A percentile compares a stretch with the other conserved stretches of the same genome.
phyloP scores from a whole-genome alignment of 2,888 invertebrate genomes.

The Elmis aenea region DNA sequence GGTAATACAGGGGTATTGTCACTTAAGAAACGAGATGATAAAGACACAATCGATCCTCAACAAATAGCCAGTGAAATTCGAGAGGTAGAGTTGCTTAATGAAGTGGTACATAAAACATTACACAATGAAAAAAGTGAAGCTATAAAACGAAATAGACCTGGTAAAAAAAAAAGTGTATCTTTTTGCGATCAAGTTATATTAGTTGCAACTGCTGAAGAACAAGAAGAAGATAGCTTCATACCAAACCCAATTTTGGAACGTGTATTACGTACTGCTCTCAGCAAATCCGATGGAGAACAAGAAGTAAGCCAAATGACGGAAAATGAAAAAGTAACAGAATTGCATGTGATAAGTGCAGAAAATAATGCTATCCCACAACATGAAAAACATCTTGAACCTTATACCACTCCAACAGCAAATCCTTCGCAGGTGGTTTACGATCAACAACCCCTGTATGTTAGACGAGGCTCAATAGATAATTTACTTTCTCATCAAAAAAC shows the following conservation, averaged over 20 bases:
- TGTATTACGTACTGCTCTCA: conserved; percentile 76
- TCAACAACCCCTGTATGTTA: conserved; percentile 23
- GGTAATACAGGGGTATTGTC: conserved; percentile 30
- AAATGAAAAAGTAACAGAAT: too few species aligned
- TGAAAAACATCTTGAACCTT: too few species aligned
- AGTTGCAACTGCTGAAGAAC: conserved; percentile 88
- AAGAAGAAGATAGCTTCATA: conserved; percentile 84
- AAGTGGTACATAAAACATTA: conserved; percentile 49
- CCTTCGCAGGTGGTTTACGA: too few species aligned
- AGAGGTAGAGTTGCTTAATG: conserved; percentile 54
- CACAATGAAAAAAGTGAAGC: conserved; percentile 46
- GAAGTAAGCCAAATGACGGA: too few species aligned
- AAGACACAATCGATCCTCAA: conserved; percentile 42
- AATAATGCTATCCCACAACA: too few species aligned
- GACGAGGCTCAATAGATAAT: conserved; percentile 36
- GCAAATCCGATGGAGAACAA: conserved; percentile 54
- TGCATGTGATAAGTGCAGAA: too few species aligned
- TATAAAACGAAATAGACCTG: conserved; percentile 49
- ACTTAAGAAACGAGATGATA: conserved; percentile 34
- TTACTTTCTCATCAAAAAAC: conserved; percentile 18
- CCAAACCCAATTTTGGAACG: conserved; percentile 87
- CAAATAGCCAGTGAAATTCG: conserved; percentile 55
- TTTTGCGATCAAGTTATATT: conserved; percentile 92
- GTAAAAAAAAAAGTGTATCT: conserved; percentile 89
- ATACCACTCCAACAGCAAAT: too few species aligned